Percentiles rank a stretch among this genome's conserved stretches.
Conservation (phyloP, 2,888 invertebrate species). For the Incurvaria masculella region DNA sequence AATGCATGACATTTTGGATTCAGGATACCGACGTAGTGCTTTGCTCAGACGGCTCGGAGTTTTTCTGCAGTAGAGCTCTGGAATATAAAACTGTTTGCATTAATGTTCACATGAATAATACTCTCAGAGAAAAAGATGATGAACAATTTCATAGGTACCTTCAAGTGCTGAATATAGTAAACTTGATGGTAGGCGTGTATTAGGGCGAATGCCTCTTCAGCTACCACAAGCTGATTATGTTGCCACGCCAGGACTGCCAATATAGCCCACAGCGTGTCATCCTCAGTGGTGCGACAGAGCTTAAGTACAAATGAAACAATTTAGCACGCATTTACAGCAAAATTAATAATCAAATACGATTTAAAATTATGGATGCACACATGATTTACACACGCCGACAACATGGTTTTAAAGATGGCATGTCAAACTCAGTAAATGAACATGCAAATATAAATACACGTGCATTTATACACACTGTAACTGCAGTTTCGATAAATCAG, state of each 20-base stretch:
- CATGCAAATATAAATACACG: too few relatives aligned
- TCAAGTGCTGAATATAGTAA: conserved; percentile 76
- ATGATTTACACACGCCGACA: too few relatives aligned
- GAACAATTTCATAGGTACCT: conserved; percentile 44
- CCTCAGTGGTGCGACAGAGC: conserved; percentile 50
- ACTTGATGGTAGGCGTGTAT: conserved; percentile 68
- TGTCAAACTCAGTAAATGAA: too few relatives aligned
- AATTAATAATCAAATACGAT: too few relatives aligned
- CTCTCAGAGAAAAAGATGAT: conserved; percentile 9
- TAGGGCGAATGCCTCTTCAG: conserved; percentile 90
- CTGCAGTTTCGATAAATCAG: too few relatives aligned
- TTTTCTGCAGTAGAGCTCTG: conserved; percentile 41
- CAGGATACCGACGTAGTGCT: too few relatives aligned
- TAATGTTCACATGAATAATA: background rate
- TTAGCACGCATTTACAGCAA: too few relatives aligned
- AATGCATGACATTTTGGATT: too few relatives aligned
- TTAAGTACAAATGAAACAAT: conserved; percentile 17
- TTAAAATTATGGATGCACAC: too few relatives aligned
- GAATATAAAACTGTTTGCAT: conserved; percentile 21
- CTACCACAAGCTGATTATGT: conserved; percentile 80
- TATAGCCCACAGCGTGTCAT: conserved; percentile 85
- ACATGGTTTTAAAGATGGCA: too few relatives aligned
- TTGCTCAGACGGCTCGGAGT: too few relatives aligned
- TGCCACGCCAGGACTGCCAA: conserved; percentile 89
- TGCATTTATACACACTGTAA: too few relatives aligned